phyloP scores from a whole-genome alignment of 2,113 vertebrate species.

The Oncorhynchus mykiss region DNA sequence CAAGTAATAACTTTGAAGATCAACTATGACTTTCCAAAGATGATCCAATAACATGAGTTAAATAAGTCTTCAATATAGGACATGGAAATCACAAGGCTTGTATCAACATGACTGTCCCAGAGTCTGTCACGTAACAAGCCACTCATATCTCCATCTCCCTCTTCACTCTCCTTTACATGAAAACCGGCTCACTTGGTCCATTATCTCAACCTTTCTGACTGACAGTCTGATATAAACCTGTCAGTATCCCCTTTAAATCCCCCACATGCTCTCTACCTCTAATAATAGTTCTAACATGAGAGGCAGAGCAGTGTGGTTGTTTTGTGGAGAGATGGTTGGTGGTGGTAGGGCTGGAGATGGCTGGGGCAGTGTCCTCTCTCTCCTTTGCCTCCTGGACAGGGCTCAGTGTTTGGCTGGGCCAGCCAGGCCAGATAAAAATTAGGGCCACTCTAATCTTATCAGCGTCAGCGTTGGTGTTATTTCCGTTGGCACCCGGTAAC shows the following conservation, averaged over 20 bases:
- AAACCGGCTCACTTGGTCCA: neutral
- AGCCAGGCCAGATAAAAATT: constrained; percentile 36
- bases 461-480: constrained; percentile 51
- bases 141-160: neutral
- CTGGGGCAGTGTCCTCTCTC: neutral
- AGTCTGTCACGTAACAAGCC: neutral
- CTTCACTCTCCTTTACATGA: neutral
- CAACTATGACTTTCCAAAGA: neutral
- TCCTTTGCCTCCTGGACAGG: neutral
- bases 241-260: neutral
- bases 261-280: neutral
- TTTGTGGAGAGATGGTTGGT: neutral
- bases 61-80: neutral
- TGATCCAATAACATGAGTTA: neutral
- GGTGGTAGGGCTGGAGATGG: neutral
- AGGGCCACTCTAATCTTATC: constrained; percentile 54
- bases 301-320: neutral
- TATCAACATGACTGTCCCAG: neutral
- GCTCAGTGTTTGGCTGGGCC: constrained; percentile 19
- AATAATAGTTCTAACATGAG: neutral
- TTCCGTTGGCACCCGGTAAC: constrained; percentile 60
- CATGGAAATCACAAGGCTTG: neutral
- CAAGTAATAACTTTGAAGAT: neutral
- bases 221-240: neutral
- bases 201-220: too few relatives aligned